Evolutionary conservation across 1,140 invertebrate species (phyloP), one percentile per base, ranked within the genome.

Genomic region (Camponotus pennsylvanicus): DNA sequence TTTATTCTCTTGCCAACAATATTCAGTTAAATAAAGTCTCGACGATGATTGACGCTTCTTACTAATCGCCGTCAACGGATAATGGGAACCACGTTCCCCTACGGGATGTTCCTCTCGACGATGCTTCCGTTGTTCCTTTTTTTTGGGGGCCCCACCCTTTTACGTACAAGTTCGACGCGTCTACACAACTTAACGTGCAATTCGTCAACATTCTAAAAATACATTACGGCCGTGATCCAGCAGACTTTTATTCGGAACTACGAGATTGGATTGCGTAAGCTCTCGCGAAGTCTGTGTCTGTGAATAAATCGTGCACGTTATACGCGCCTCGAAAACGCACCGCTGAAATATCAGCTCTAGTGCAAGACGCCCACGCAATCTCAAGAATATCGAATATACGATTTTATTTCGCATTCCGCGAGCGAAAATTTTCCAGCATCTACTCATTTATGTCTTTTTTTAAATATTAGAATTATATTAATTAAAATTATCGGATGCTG

Each of bases 151-250:
- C 32, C 64, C 76, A 21, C 76, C 84, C 84, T 82, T 49, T 61
- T n/a, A 15, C 49, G 57, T 45, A 27, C 7, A 34, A 21, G 13
- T 18, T 40, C 40, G 37, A 52, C n/a, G 37, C 64, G 83, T 79
- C 76, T 80, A 73, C 64, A 49, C 40, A n/a, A 61, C 13, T 45
- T 57, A 42, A 75, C 61, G n/a, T 21, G 9, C 37, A 40, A 32
- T 55, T 63, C 88, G 88, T 88, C 78, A 86, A 84, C 80, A 85
- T 89, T 92, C 93, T 94, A 94, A 93, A 94, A 94, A 94, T 94
- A 94, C 85, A n/a, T 67, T 34, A 52, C 70, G 59, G n/a, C 69
- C 63, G 64, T 85, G 90, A 93, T 94, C 93, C 92, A 94, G 93
- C 66, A 45, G 66, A 90, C 91, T 92, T 91, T 89, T 91, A 93